Conservation (phyloP, 2,888 invertebrate genomes). For the Helobdella robusta region DNA sequence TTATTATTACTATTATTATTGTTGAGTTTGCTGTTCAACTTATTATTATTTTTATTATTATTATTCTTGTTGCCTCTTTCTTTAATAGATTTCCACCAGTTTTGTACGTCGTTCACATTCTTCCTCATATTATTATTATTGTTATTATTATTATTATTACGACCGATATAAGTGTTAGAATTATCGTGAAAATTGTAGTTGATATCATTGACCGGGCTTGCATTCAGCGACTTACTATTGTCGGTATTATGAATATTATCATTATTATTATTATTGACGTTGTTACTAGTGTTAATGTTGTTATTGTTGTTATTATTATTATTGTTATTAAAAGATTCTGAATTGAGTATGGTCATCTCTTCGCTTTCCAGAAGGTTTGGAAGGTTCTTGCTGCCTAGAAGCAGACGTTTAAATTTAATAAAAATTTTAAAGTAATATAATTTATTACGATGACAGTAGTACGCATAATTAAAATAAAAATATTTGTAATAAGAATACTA, state of each 20-base stretch:
- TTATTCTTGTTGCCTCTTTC: neutral
- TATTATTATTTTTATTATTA: neutral
- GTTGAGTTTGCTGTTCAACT: neutral
- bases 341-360: conserved; percentile 28
- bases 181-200: no score
- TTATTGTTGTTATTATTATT: no score
- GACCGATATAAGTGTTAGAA: neutral
- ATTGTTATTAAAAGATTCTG: neutral
- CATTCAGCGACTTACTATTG: neutral
- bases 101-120: conserved; percentile 6
- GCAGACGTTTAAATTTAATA: neutral
- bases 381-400: conserved; percentile 38
- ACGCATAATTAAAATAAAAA: neutral
- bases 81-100: conserved; percentile 16
- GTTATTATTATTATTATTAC: neutral
- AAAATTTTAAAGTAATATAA: conserved; percentile 7
- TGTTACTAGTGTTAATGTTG: no score
- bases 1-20: neutral
- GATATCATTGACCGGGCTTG: no score
- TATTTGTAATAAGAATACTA: no score
- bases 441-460: neutral
- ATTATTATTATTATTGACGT: no score
- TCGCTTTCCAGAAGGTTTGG: conserved; percentile 56
- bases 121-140: neutral
- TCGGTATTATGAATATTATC: neutral